phyloP scores from a whole-genome alignment of 2,113 vertebrate genomes.

The Pampusana beccarii region DNA sequence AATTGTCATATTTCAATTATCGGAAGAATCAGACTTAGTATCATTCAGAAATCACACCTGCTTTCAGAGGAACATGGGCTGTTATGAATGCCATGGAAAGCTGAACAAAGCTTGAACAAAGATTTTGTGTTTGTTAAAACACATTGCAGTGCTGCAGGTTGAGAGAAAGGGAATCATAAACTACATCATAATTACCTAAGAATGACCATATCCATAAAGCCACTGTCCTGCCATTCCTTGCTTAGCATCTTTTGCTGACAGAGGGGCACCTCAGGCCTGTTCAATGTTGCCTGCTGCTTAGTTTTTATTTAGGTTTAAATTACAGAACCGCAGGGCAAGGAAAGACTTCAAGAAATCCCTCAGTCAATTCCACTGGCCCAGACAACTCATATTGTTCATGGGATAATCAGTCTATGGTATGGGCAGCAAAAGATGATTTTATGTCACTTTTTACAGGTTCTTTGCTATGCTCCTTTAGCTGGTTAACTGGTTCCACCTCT shows the following conservation, averaged over 20 bases:
- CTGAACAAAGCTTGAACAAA: neutral
- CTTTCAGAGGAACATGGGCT: neutral
- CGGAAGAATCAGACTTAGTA: neutral
- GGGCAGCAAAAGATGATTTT: neutral
- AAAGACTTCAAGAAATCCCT: neutral
- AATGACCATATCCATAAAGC: neutral
- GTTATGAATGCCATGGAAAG: neutral
- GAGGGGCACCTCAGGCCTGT: neutral
- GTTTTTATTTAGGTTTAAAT: neutral
- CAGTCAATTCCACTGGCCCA: neutral
- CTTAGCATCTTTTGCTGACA: neutral
- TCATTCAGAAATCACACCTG: neutral
- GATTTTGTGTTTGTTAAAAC: neutral
- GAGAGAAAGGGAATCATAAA: neutral
- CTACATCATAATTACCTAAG: rapidly evolving
- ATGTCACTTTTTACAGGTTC: neutral
- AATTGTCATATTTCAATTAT: neutral
- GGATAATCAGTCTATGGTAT: neutral
- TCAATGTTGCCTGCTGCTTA: neutral
- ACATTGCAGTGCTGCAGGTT: neutral
- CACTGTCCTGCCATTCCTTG: neutral
- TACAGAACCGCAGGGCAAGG: neutral
- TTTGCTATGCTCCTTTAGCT: neutral
- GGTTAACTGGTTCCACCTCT: neutral
- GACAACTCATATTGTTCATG: neutral